These are phyloP conservation scores for Sakesphorus luctuosus DNA, from an alignment of 2,113 vertebrate species.

Conservation along the genomic window DNA sequence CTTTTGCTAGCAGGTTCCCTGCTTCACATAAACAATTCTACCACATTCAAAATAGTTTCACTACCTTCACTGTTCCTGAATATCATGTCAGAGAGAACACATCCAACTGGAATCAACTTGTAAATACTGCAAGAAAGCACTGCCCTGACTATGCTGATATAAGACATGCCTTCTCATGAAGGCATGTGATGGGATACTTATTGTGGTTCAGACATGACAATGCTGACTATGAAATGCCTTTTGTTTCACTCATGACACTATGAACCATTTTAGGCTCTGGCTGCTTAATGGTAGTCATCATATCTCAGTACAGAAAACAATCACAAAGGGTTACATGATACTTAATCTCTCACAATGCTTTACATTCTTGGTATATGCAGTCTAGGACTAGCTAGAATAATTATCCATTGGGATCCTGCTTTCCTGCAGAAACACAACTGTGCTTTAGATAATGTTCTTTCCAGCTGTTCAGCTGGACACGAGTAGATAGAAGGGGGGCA, in stretches of 20 bases:
- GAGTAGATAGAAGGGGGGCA: slow-evolving; percentile 9
- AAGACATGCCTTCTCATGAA: background rate
- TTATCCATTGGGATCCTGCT: slow-evolving; percentile 43
- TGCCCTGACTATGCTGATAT: background rate
- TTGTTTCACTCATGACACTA: slow-evolving; percentile 3
- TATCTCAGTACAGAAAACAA: background rate
- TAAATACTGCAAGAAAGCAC: background rate
- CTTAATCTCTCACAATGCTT: slow-evolving; percentile 2
- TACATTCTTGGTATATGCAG: slow-evolving; percentile 22
- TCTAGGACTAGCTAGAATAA: slow-evolving; percentile 2
- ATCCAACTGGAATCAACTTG: background rate
- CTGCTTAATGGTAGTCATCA: background rate
- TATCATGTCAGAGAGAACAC: background rate
- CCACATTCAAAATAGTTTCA: background rate
- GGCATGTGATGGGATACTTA: background rate
- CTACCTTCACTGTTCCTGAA: background rate
- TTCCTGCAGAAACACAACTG: slow-evolving; percentile 51
- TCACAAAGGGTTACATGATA: slow-evolving; percentile 34
- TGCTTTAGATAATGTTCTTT: slow-evolving; percentile 58
- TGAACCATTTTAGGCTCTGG: background rate
- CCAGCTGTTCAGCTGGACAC: slow-evolving; percentile 64
- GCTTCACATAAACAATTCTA: background rate
- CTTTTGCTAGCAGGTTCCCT: background rate
- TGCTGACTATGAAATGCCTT: background rate
- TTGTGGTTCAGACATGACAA: background rate